A percentile compares a stretch with the other conserved stretches of the same genome.
Evolutionary conservation across 2,888 invertebrate species (phyloP).

Genomic region (Tachina fera): DNA sequence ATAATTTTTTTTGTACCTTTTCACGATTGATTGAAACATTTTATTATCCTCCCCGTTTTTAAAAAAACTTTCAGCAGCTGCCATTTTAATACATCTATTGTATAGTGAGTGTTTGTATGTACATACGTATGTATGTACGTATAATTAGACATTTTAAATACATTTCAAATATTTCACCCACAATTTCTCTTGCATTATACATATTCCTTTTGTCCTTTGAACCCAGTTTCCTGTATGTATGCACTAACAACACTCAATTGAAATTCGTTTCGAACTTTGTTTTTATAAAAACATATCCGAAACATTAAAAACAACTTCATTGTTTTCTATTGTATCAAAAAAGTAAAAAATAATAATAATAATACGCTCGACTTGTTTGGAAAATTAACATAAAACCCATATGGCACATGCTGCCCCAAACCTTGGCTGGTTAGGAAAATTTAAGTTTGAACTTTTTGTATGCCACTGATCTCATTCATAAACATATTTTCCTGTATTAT

Average conservation of each 20-base stretch:
- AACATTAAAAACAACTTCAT: conserved; percentile 25
- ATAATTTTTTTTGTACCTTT: not conserved
- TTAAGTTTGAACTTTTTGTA: not conserved
- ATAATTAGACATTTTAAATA: conserved; percentile 1
- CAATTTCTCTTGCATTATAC: conserved; percentile 19
- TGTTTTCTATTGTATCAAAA: not conserved
- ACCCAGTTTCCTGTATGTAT: conserved; percentile 54
- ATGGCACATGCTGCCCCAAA: conserved; percentile 63
- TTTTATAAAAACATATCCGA: conserved; percentile 13
- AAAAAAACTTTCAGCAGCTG: conserved; percentile 29
- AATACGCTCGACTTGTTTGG: conserved; percentile 62
- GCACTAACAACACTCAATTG: not conserved
- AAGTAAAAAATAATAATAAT: too few relatives aligned
- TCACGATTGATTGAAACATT: not conserved
- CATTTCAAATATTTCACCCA: conserved; percentile 19
- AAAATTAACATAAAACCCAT: conserved; percentile 66
- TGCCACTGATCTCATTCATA: not conserved
- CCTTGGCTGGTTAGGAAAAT: conserved; percentile 33
- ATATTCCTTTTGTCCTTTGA: conserved; percentile 61
- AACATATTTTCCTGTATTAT: conserved; percentile 31
- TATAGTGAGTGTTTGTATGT: too few relatives aligned
- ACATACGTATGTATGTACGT: too few relatives aligned
- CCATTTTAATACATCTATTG: not conserved
- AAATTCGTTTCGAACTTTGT: conserved; percentile 25
- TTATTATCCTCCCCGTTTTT: not conserved